Evolutionary conservation across 2,888 invertebrate species (phyloP).

Genomic region (Cheilosia soror): DNA sequence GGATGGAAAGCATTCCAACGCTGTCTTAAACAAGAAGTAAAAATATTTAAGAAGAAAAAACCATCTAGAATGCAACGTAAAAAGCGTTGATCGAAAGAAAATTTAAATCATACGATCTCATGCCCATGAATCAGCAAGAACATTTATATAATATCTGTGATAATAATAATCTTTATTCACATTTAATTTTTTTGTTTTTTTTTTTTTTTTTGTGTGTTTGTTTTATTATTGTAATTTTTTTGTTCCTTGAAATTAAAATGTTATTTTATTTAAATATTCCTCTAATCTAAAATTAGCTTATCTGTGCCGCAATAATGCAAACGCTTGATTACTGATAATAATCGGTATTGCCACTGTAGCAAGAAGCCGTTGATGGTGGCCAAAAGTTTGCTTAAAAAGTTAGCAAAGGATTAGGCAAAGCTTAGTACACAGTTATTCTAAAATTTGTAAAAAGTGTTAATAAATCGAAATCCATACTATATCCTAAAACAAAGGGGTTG

Average conservation of each 20-base stretch:
- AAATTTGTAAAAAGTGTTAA: too few relatives aligned
- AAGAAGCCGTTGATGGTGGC: not conserved
- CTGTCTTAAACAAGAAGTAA: constrained; percentile 95
- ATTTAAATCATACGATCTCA: not conserved
- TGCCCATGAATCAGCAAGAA: not conserved
- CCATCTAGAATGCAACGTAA: not conserved
- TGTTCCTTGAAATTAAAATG: not conserved
- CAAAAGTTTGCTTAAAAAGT: too few relatives aligned
- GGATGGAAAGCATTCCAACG: constrained; percentile 96
- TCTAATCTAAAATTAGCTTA: not conserved
- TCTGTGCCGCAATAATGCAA: not conserved
- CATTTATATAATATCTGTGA: not conserved
- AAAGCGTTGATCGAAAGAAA: not conserved
- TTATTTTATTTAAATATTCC: not conserved
- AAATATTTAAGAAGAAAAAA: constrained; percentile 61
- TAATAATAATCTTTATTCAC: not conserved
- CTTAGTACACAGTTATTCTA: too few relatives aligned
- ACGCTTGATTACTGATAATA: too few relatives aligned
- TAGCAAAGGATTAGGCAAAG: too few relatives aligned
- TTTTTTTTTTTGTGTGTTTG: not conserved
- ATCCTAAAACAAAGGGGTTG: too few relatives aligned
- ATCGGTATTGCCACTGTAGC: not conserved
- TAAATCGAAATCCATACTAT: too few relatives aligned
- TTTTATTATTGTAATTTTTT: not conserved
- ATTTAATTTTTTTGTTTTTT: not conserved